A percentile compares a stretch with the other conserved stretches of the same genome.
These are phyloP conservation scores for Clostera curtula DNA, from an alignment of 2,888 invertebrate species.

Conservation along the genomic window DNA sequence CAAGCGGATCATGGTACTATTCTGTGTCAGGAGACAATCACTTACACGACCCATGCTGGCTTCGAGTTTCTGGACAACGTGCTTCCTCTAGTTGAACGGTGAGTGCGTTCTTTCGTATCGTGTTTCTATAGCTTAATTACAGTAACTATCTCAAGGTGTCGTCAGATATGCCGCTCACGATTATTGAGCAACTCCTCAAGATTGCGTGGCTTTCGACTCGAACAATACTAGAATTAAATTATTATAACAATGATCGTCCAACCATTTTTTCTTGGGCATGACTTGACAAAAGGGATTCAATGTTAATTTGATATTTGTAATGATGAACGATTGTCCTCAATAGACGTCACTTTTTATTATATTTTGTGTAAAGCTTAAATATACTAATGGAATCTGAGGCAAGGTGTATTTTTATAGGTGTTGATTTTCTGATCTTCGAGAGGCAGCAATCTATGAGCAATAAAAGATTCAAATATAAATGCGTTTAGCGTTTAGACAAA, in stretches of 20 bases:
- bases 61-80: conserved; percentile 94
- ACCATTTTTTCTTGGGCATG: conserved; percentile 9
- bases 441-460: too few species aligned
- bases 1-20: conserved; percentile 80
- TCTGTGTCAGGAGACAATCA: conserved; percentile 88
- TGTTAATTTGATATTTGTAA: neutral
- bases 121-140: conserved; percentile 12
- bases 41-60: conserved; percentile 94
- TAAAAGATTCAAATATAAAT: too few species aligned
- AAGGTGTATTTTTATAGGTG: too few species aligned
- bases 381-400: too few species aligned
- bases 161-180: conserved; percentile 34
- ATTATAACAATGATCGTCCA: conserved; percentile 14
- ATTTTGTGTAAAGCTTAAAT: too few species aligned
- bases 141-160: conserved; percentile 28
- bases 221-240: conserved; percentile 21
- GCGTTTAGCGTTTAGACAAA: too few species aligned
- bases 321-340: neutral
- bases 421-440: too few species aligned
- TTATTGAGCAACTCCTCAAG: conserved; percentile 31
- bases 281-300: conserved; percentile 6
- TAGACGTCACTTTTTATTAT: neutral
- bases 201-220: conserved; percentile 16
- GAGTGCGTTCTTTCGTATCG: conserved; percentile 24
- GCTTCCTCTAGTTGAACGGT: conserved; percentile 85